Evolutionary conservation across 2,113 vertebrate genomes (phyloP).

Genomic region (Falcunculus frontatus): DNA sequence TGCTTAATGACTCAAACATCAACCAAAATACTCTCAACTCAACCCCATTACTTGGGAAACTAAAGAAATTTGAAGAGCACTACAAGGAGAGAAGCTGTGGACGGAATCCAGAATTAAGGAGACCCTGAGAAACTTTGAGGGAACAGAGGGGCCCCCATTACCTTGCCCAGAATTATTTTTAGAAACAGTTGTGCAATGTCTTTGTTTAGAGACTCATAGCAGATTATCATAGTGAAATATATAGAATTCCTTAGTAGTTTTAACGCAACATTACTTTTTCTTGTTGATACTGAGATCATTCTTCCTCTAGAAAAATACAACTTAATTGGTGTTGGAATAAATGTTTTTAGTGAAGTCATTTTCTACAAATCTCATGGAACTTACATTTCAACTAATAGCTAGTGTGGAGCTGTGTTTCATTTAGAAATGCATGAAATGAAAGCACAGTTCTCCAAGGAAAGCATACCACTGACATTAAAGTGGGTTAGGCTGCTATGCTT

Average conservation of each 20-base stretch:
- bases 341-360: not conserved
- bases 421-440: slow-evolving; percentile 36
- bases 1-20: not conserved
- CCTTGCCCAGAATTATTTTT: not conserved
- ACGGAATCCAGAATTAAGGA: not conserved
- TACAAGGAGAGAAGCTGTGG: not conserved
- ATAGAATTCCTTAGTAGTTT: not conserved
- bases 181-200: not conserved
- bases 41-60: not conserved
- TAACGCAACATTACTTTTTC: not conserved
- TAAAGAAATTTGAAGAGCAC: not conserved
- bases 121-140: not conserved
- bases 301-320: not conserved
- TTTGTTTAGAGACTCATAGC: not conserved
- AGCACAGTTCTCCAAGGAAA: slow-evolving; percentile 4
- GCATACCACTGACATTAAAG: not conserved
- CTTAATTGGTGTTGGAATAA: not conserved
- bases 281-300: not conserved
- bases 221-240: not conserved
- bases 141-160: fast-evolving
- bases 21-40: not conserved
- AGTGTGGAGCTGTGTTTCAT: not conserved
- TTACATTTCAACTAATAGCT: not conserved
- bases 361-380: not conserved
- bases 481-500: slow-evolving; percentile 16